Conservation (phyloP, 2,888 invertebrate genomes). For the Phaedon cochleariae region DNA sequence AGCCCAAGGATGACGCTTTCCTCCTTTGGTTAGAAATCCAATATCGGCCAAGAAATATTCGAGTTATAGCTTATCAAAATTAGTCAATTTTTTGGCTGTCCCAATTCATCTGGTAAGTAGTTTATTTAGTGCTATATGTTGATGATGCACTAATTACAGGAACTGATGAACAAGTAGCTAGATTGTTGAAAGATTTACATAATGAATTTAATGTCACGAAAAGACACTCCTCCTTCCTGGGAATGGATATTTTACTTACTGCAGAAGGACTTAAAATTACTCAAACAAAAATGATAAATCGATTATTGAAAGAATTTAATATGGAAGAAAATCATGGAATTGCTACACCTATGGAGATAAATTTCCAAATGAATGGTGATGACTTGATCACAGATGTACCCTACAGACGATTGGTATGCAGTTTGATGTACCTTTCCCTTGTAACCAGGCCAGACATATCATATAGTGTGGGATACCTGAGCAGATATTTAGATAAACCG, state of each 20-base stretch:
- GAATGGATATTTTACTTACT: conserved; percentile 25
- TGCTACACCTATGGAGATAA: conserved; percentile 23
- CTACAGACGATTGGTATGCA: conserved; percentile 22
- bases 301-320: conserved; percentile 15
- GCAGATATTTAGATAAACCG: conserved; percentile 35
- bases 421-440: conserved; percentile 19
- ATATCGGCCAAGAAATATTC: too few species aligned
- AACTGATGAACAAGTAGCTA: conserved; percentile 12
- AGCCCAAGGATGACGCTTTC: too few species aligned
- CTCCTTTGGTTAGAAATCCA: too few species aligned
- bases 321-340: conserved; percentile 17
- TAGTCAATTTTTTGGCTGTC: too few species aligned
- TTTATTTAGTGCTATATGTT: conserved; percentile 29
- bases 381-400: conserved; percentile 4
- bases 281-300: conserved; percentile 24
- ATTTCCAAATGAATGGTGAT: conserved; percentile 12
- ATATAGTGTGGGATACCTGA: conserved; percentile 20
- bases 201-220: conserved; percentile 25
- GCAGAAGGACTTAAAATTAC: conserved; percentile 17
- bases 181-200: conserved; percentile 12
- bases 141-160: conserved; percentile 17
- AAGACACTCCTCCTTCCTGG: conserved; percentile 22
- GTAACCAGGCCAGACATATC: conserved; percentile 16
- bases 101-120: too few species aligned
- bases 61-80: too few species aligned